These are phyloP conservation scores for Pseudomyrmex cubaensis DNA, from an alignment of 1,140 invertebrate genomes.

Conservation along the genomic window DNA sequence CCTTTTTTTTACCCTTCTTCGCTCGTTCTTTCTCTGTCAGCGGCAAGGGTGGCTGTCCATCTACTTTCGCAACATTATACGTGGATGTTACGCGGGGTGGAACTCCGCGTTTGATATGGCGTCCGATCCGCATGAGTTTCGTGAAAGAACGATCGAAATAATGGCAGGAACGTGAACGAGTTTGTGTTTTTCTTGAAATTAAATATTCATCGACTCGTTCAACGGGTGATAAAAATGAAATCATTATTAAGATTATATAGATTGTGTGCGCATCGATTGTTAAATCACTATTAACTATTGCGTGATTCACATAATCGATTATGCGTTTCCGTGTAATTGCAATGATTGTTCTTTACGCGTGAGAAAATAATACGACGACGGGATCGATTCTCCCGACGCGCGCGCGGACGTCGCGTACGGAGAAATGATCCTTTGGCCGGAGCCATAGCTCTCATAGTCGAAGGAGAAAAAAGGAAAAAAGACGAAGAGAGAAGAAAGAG, in stretches of 20 bases:
- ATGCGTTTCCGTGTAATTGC: background rate
- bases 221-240: background rate
- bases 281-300: background rate
- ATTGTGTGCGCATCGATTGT: background rate
- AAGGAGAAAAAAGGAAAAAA: background rate
- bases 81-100: constrained; percentile 9
- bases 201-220: background rate
- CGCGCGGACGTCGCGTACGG: background rate
- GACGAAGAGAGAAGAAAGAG: background rate
- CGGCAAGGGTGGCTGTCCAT: constrained; percentile 29
- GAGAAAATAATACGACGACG: constrained; percentile 27
- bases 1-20: constrained; percentile 3
- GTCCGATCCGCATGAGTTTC: constrained; percentile 5
- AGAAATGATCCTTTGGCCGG: constrained; percentile 26
- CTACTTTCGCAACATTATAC: background rate
- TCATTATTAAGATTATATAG: background rate
- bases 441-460: constrained; percentile 34
- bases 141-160: constrained; percentile 2
- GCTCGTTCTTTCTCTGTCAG: background rate
- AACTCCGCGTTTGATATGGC: constrained; percentile 45
- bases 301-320: background rate
- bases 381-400: constrained; percentile 6
- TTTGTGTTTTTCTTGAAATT: background rate
- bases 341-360: background rate
- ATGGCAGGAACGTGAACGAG: background rate